Evolutionary conservation across 2,797 vertebrate genomes (phyloP).

Genomic region (Enteromius afrohamiltoni): DNA sequence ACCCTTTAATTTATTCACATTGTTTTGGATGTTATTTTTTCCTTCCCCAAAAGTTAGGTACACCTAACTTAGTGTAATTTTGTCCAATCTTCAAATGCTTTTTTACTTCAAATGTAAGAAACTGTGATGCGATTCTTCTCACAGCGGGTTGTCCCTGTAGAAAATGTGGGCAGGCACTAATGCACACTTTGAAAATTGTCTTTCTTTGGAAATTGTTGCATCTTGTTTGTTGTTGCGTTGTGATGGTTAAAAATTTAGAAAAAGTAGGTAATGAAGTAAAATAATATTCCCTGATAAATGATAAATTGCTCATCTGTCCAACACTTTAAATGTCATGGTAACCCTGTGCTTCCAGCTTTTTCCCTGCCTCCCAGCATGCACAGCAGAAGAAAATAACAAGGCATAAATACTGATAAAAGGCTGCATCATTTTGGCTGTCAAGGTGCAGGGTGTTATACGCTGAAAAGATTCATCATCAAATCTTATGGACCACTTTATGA

Average conservation of each 20-base stretch:
- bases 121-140: background rate
- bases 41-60: too few species aligned
- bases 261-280: background rate
- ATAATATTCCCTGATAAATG: slow-evolving; percentile 49
- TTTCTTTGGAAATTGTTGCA: background rate
- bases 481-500: background rate
- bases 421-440: background rate
- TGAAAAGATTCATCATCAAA: background rate
- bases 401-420: slow-evolving; percentile 30
- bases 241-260: background rate
- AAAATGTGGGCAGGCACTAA: background rate
- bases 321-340: slow-evolving; percentile 61
- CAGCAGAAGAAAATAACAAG: slow-evolving; percentile 2
- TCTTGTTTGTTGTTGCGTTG: background rate
- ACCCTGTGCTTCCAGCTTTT: slow-evolving; percentile 28
- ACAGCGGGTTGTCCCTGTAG: background rate
- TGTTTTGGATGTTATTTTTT: background rate
- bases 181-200: background rate
- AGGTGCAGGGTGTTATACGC: background rate
- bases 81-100: background rate
- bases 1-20: background rate
- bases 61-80: background rate
- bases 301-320: slow-evolving; percentile 59
- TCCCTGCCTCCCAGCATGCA: background rate
- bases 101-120: background rate